Conservation (phyloP, 2,888 invertebrate species). For the Patella ulyssiponensis region DNA sequence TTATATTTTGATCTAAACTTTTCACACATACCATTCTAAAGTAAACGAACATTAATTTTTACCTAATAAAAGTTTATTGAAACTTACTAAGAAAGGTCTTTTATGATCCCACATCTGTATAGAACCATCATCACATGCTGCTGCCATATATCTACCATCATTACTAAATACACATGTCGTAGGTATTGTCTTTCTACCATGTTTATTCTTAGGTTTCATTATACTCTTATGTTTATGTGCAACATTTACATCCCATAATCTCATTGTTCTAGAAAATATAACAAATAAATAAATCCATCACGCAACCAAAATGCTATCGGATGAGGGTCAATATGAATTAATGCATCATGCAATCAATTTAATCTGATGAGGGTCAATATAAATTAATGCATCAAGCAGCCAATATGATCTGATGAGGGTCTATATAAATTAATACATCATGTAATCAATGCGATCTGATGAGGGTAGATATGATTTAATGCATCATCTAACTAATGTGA, state of each 20-base stretch:
- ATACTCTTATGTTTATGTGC: conserved; percentile 81
- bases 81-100: conserved; percentile 81
- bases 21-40: not conserved
- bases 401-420: too few species aligned
- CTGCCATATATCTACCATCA: conserved; percentile 89
- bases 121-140: conserved; percentile 94
- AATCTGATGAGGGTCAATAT: too few species aligned
- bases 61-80: not conserved
- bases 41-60: not conserved
- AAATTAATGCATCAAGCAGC: too few species aligned
- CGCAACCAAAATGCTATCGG: not conserved
- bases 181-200: conserved; percentile 88
- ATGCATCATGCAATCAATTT: not conserved
- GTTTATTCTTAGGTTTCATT: conserved; percentile 81
- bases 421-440: too few species aligned
- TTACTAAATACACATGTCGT: conserved; percentile 87
- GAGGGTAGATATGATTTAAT: too few species aligned
- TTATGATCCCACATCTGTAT: conserved; percentile 98
- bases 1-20: not conserved
- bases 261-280: conserved; percentile 78
- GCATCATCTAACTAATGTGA: too few species aligned
- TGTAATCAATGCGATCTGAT: too few species aligned
- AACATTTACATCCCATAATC: conserved; percentile 90
- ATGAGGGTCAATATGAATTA: not conserved
- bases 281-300: not conserved